Evolutionary conservation across 2,888 invertebrate genomes (phyloP).

Genomic region (Phlogophora meticulosa): DNA sequence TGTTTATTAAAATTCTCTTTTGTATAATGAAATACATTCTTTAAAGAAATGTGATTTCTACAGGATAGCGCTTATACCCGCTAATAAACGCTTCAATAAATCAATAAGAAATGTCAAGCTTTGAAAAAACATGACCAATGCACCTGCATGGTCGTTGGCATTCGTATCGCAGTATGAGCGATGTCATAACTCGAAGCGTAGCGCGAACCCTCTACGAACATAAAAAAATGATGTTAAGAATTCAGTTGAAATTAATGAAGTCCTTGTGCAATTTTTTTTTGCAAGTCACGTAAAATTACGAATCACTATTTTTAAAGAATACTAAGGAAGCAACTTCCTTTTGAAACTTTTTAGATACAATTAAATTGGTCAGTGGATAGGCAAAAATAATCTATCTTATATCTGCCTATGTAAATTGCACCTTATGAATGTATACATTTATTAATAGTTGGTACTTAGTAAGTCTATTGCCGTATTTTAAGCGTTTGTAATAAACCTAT

Average conservation of each 20-base stretch:
- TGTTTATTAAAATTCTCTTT: neutral
- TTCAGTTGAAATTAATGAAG: neutral
- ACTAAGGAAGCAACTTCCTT: neutral
- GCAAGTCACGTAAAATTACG: neutral
- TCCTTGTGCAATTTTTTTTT: neutral
- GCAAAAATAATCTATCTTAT: no score
- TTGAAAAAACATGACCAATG: no score
- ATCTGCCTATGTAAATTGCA: no score
- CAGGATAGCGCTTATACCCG: no score
- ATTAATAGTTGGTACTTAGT: no score
- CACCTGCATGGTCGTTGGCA: neutral
- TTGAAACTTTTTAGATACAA: no score
- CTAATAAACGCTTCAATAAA: no score
- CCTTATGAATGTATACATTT: no score
- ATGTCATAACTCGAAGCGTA: slow-evolving; percentile 25
- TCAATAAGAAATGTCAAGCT: no score
- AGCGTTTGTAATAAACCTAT: no score
- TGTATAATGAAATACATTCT: neutral
- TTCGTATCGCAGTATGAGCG: slow-evolving; percentile 2
- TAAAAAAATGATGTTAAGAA: neutral
- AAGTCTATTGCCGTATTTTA: no score
- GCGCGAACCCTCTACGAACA: slow-evolving; percentile 1
- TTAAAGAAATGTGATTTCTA: neutral
- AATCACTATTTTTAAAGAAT: neutral
- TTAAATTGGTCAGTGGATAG: no score